Percentiles rank a stretch among this genome's conserved stretches.
These are phyloP conservation scores for Caenorhabditis wallacei DNA, from an alignment of 2,888 invertebrate species.

Conservation along the genomic window DNA sequence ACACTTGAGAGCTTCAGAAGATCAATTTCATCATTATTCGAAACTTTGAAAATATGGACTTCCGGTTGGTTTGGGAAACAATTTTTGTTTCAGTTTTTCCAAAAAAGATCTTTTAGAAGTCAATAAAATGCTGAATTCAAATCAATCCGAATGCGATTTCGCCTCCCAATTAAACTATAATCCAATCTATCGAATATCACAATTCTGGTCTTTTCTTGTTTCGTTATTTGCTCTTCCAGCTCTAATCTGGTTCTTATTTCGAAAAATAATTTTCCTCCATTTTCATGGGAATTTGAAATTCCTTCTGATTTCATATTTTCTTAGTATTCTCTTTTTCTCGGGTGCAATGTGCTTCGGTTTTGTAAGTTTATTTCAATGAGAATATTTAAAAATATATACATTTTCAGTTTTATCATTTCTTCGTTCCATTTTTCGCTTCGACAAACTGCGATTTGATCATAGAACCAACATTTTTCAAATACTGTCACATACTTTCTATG, in stretches of 20 bases:
- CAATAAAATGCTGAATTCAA: constrained; percentile 1
- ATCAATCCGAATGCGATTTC: constrained; percentile 13
- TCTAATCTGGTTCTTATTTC: neutral
- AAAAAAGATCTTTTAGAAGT: neutral
- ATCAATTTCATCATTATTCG: no score
- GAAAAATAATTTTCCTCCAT: constrained; percentile 16
- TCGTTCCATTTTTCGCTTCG: constrained; percentile 26
- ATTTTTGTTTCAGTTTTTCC: constrained; percentile 2
- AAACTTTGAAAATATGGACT: no score
- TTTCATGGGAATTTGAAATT: constrained; percentile 40
- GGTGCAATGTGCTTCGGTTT: constrained; percentile 16
- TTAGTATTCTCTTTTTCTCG: constrained; percentile 21
- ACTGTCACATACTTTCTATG: constrained; percentile 7
- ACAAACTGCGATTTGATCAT: constrained; percentile 38
- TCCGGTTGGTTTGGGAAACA: no score
- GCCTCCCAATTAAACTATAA: constrained; percentile 14
- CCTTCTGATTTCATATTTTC: constrained; percentile 2
- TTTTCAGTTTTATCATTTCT: constrained; percentile 34
- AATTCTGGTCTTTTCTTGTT: constrained; percentile 25
- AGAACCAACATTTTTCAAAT: constrained; percentile 24
- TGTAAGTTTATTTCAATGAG: neutral
- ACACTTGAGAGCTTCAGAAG: no score
- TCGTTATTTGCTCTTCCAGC: constrained; percentile 5
- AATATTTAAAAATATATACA: neutral
- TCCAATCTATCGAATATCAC: constrained; percentile 18